Evolutionary conservation across 2,888 invertebrate genomes (phyloP).

Genomic region (Sarcophaga variegata): DNA sequence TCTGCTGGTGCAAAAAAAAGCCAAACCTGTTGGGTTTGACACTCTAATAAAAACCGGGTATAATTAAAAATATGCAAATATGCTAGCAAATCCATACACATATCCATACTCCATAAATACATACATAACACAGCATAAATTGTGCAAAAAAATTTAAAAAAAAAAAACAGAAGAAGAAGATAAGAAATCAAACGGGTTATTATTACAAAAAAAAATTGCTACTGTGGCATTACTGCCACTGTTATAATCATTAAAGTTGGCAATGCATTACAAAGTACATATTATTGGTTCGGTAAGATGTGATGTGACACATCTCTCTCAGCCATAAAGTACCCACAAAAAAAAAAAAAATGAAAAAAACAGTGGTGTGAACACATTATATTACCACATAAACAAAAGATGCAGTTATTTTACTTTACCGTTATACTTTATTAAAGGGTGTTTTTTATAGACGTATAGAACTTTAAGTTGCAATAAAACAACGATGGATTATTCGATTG

Average conservation of each 20-base stretch:
- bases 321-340: slow-evolving; percentile 15
- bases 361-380: slow-evolving; percentile 51
- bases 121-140: too few species aligned
- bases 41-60: slow-evolving; percentile 36
- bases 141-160: neutral
- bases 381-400: slow-evolving; percentile 7
- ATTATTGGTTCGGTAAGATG: slow-evolving; percentile 34
- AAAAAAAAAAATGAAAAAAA: slow-evolving; percentile 12
- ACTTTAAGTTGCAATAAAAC: too few species aligned
- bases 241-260: neutral
- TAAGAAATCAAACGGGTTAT: slow-evolving; percentile 54
- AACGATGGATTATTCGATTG: too few species aligned
- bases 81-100: neutral
- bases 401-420: slow-evolving; percentile 47
- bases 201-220: slow-evolving; percentile 17
- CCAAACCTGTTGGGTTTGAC: slow-evolving; percentile 24
- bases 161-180: neutral
- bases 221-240: neutral
- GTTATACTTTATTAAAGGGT: slow-evolving; percentile 28
- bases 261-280: slow-evolving; percentile 34
- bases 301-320: slow-evolving; percentile 55
- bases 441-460: too few species aligned
- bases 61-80: slow-evolving; percentile 58
- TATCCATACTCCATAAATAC: neutral
- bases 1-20: neutral